Evolutionary conservation across 1,140 invertebrate species (phyloP).

Genomic region (Leptoteleia sp.): DNA sequence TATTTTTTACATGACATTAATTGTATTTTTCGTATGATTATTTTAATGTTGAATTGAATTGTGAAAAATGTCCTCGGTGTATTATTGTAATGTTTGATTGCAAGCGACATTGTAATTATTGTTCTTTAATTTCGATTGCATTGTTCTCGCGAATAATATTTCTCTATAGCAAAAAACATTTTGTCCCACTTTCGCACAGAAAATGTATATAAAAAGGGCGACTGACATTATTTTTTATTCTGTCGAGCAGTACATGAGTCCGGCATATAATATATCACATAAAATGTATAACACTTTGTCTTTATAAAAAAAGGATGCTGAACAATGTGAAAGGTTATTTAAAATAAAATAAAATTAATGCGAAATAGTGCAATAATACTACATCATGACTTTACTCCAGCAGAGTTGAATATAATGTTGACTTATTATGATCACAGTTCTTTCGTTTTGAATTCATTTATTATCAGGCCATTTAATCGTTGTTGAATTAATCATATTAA

Average conservation of each 20-base stretch:
- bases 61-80: no score
- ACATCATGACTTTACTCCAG: constrained; percentile 7
- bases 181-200: constrained; percentile 2
- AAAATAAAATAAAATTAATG: constrained; percentile 6
- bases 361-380: no score
- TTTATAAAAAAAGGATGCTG: constrained; percentile 6
- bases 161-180: constrained; percentile 4
- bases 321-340: constrained; percentile 13
- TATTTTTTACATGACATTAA: no score
- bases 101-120: not conserved
- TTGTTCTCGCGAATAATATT: constrained; percentile 32
- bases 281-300: constrained; percentile 24
- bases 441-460: no score
- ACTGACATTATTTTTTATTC: constrained; percentile 25
- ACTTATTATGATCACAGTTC: no score
- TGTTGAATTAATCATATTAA: no score
- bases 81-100: no score
- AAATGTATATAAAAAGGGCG: constrained; percentile 21
- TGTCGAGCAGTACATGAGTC: constrained; percentile 2
- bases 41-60: no score
- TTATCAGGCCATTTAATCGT: no score
- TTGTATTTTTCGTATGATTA: no score
- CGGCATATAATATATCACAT: constrained; percentile 28
- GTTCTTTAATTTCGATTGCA: constrained; percentile 25
- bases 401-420: no score